These are phyloP conservation scores for Luidia sarsii DNA, from an alignment of 53 echinoderm and acorn worm genomes.

Conservation along the genomic window DNA sequence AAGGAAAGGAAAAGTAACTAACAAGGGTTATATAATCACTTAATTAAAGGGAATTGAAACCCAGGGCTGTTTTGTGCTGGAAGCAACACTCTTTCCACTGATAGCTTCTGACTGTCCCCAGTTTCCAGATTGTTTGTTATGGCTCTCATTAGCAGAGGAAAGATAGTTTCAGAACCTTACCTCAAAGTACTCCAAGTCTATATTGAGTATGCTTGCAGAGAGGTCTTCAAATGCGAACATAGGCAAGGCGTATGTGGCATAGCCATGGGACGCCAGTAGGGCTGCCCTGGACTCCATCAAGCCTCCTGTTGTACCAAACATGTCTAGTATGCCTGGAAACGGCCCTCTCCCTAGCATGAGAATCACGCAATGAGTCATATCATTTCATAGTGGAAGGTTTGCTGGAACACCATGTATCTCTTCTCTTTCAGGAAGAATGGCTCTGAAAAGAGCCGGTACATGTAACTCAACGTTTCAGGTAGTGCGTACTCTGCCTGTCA, in stretches of 20 bases:
- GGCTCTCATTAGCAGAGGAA: no score
- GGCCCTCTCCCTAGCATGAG: constrained; percentile 48
- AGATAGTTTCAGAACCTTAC: background rate
- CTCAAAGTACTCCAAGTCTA: constrained; percentile 17
- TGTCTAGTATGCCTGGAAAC: constrained; percentile 61
- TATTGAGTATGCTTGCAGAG: constrained; percentile 7
- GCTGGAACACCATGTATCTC: no score
- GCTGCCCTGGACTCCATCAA: constrained; percentile 54
- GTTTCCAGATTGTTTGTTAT: background rate
- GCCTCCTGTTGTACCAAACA: constrained; percentile 62
- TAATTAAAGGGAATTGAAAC: no score
- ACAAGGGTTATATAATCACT: no score
- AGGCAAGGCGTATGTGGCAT: constrained; percentile 39
- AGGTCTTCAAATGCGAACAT: constrained; percentile 54
- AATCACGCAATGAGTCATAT: background rate
- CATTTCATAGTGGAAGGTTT: no score
- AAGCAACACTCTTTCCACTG: no score
- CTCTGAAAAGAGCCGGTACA: no score
- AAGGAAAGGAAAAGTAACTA: no score
- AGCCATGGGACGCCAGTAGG: constrained; percentile 58
- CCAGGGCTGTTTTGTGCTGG: no score
- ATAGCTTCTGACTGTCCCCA: background rate
- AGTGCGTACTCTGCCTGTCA: no score
- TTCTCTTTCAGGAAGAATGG: no score
- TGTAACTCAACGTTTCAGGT: no score